These are phyloP conservation scores for Polydrusus cervinus DNA, from an alignment of 2,888 invertebrate species.

Conservation along the genomic window DNA sequence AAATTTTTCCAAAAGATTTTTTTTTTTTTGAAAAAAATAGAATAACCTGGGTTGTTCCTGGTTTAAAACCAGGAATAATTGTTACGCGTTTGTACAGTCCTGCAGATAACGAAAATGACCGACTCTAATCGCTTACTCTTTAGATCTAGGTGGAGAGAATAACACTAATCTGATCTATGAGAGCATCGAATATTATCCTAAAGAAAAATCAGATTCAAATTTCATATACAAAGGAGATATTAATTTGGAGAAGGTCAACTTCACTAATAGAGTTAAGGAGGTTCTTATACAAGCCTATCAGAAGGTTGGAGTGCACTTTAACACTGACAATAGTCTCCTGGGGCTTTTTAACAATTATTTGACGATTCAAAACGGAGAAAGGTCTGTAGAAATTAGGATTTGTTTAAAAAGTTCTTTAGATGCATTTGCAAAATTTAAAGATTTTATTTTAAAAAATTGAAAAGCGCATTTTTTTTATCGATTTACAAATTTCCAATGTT, in stretches of 20 bases:
- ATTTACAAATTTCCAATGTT: no score
- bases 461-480: no score
- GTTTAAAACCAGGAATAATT: no score
- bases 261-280: conserved; percentile 2
- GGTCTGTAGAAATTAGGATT: conserved; percentile 59
- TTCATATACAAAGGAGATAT: conserved; percentile 34
- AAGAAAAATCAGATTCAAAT: neutral
- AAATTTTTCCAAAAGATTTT: no score
- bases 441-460: no score
- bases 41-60: no score
- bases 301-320: conserved; percentile 25
- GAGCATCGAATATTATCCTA: conserved; percentile 68
- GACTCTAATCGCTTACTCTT: neutral
- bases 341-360: conserved; percentile 54
- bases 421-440: no score
- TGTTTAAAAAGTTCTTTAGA: no score
- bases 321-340: conserved; percentile 33
- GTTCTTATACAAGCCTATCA: conserved; percentile 32
- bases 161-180: conserved; percentile 81
- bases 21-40: no score
- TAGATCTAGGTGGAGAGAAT: conserved; percentile 51
- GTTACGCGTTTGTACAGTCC: no score
- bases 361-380: conserved; percentile 55
- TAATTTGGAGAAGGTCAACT: conserved; percentile 22
- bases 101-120: no score